Conservation (phyloP, 2,888 invertebrate species). For the Elysia crispata region DNA sequence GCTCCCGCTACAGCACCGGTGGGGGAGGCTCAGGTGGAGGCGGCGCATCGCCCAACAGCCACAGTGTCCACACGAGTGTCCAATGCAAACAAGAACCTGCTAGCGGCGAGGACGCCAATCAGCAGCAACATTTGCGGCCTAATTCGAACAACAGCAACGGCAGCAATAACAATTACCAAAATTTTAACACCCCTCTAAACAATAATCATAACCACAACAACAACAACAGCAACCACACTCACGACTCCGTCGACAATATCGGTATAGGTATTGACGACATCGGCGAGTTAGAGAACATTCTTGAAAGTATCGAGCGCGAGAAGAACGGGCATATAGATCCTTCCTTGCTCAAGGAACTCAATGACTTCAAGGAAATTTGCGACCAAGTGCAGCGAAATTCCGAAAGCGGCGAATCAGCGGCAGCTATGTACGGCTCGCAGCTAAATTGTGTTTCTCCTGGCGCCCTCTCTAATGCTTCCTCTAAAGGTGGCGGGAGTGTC, state of each 20-base stretch:
- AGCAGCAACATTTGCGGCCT: conserved; percentile 22
- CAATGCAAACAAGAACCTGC: conserved; percentile 83
- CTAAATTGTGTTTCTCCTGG: conserved; percentile 57
- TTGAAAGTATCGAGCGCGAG: conserved; percentile 85
- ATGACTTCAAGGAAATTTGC: conserved; percentile 68
- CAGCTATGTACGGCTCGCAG: conserved; percentile 52
- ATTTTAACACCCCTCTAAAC: conserved; percentile 11
- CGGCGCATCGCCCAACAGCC: conserved; percentile 49
- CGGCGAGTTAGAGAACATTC: conserved; percentile 69
- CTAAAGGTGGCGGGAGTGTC: conserved; percentile 48
- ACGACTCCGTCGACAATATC: conserved; percentile 49
- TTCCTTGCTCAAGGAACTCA: conserved; percentile 65
- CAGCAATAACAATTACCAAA: conserved; percentile 14
- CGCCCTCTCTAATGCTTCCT: conserved; percentile 27
- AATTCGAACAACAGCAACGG: not conserved
- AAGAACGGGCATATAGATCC: conserved; percentile 81
- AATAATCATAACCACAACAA: not conserved
- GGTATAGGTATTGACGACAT: conserved; percentile 59
- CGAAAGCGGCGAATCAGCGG: conserved; percentile 58
- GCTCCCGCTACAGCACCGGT: conserved; percentile 78
- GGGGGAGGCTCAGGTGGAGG: no score
- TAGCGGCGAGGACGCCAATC: conserved; percentile 64
- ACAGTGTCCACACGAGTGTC: conserved; percentile 63
- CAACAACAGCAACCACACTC: conserved; percentile 48
- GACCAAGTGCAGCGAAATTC: conserved; percentile 61